phyloP scores from a whole-genome alignment of 2,888 invertebrate species.

The Drosophila mayaguana region DNA sequence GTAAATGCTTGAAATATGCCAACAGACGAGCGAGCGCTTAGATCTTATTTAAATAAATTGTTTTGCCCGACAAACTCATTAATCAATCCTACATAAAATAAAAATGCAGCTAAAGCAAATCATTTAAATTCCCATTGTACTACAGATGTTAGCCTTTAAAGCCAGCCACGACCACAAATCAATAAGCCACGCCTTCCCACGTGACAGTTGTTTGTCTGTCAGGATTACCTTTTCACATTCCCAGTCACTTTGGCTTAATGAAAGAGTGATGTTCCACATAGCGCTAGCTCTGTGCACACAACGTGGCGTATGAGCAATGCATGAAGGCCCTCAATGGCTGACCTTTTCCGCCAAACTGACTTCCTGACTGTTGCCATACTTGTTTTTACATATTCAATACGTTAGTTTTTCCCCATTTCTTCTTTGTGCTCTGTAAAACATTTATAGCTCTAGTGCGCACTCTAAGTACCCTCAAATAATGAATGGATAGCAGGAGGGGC shows the following conservation, averaged over 20 bases:
- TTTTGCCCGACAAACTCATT: neutral
- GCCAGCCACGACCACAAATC: slow-evolving; percentile 15
- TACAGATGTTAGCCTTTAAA: neutral
- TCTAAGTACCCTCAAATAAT: slow-evolving; percentile 48
- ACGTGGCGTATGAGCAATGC: slow-evolving; percentile 57
- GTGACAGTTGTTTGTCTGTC: slow-evolving; percentile 3
- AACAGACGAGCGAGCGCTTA: neutral
- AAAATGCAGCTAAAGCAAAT: neutral
- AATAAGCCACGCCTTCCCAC: slow-evolving; percentile 30
- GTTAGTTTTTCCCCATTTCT: slow-evolving; percentile 19
- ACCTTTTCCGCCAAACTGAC: slow-evolving; percentile 3
- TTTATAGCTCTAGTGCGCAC: slow-evolving; percentile 22
- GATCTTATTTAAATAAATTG: neutral
- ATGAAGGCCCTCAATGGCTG: slow-evolving; percentile 23
- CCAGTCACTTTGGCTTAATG: slow-evolving; percentile 27
- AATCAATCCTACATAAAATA: neutral
- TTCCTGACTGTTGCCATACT: slow-evolving; percentile 22
- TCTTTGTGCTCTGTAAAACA: slow-evolving; percentile 27
- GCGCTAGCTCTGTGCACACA: neutral
- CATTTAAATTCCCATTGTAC: neutral
- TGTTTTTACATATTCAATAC: slow-evolving; percentile 60
- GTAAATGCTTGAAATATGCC: neutral
- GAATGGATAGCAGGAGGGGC: slow-evolving; percentile 14
- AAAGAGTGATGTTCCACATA: slow-evolving; percentile 30
- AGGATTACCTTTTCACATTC: slow-evolving; percentile 8